Percentiles rank a stretch among this genome's conserved stretches.
These are phyloP conservation scores for Sialia sialis DNA, from an alignment of 2,113 vertebrate genomes.

Conservation along the genomic window DNA sequence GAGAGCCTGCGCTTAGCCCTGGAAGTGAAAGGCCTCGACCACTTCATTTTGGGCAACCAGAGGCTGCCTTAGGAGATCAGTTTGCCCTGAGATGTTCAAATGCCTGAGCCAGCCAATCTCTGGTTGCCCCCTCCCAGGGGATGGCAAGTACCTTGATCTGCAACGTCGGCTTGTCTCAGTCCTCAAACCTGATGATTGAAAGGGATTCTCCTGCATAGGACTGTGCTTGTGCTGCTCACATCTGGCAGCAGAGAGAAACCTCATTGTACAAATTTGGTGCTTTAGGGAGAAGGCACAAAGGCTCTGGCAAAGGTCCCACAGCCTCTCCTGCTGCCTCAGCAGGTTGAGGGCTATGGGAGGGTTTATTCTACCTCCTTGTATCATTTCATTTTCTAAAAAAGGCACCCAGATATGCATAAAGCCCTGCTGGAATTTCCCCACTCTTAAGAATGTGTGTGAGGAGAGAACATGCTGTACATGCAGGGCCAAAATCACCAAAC, in stretches of 20 bases:
- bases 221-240: neutral
- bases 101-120: neutral
- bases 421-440: too few species aligned
- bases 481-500: neutral
- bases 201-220: neutral
- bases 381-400: too few species aligned
- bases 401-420: too few species aligned
- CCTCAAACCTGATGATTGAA: neutral
- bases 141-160: neutral
- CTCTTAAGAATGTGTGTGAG: too few species aligned
- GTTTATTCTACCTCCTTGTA: neutral
- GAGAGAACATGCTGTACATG: neutral
- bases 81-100: neutral
- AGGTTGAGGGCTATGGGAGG: rapidly evolving
- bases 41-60: neutral
- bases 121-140: neutral
- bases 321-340: too few species aligned
- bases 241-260: too few species aligned
- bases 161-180: neutral
- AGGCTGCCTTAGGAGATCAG: neutral
- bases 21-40: neutral
- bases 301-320: too few species aligned
- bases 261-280: too few species aligned
- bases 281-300: too few species aligned
- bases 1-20: neutral